Conservation (phyloP, 1,140 invertebrate genomes). For the Saxidomus purpurata region DNA sequence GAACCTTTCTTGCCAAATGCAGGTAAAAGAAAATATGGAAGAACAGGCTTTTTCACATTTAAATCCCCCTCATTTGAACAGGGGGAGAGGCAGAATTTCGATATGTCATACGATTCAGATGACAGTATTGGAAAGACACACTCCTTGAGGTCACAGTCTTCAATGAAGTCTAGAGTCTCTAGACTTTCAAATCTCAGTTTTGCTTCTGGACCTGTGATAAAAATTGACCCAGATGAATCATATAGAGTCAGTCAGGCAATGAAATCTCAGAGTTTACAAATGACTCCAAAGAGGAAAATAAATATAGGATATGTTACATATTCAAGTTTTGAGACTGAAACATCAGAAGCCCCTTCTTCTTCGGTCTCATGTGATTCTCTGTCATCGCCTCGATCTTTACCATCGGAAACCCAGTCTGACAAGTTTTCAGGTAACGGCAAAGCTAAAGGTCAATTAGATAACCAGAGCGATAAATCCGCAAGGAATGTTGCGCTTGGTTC, state of each 20-base stretch:
- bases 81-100: constrained; percentile 6
- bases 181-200: constrained; percentile 45
- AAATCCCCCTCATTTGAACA: constrained; percentile 46
- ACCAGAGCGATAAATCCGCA: constrained; percentile 16
- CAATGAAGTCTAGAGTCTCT: constrained; percentile 28
- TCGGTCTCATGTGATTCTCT: constrained; percentile 52
- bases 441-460: background rate
- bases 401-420: constrained; percentile 29
- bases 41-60: background rate
- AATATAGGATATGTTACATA: constrained; percentile 47
- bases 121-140: constrained; percentile 44
- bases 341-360: constrained; percentile 15
- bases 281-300: background rate
- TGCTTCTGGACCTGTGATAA: constrained; percentile 14
- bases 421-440: background rate
- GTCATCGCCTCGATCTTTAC: constrained; percentile 27
- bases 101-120: constrained; percentile 50
- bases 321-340: constrained; percentile 49
- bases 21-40: background rate
- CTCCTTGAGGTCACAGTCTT: constrained; percentile 42
- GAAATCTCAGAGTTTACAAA: background rate
- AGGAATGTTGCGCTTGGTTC: constrained; percentile 53
- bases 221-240: constrained; percentile 51
- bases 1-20: background rate
- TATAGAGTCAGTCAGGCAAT: background rate